Base-by-base conservation (phyloP, 2,888 invertebrate species). In the Caenorhabditis sp. region DNA sequence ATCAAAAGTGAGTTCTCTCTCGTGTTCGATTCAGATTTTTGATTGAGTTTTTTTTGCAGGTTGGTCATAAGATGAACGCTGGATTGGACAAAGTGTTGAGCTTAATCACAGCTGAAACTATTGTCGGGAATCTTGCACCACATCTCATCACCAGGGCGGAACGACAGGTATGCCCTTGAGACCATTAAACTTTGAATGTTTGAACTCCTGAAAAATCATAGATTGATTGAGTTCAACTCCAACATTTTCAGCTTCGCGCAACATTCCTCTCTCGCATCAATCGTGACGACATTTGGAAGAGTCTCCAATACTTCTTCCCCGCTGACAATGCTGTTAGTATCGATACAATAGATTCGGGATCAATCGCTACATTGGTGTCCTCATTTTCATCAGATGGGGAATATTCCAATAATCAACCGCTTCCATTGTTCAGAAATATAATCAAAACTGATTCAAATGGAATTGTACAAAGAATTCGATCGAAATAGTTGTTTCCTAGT, bases 31-130 rank as follows among this genome's bases (percentile, higher is more conserved):
- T n/a, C n/a, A n/a, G n/a, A n/a, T n/a, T n/a, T n/a, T n/a, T n/a
- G n/a, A n/a, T n/a, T n/a, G n/a, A n/a, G n/a, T n/a, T n/a, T n/a
- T n/a, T 31, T 31, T 31, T 31, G 5, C 31, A 21, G 27, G 17
- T 67, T 20, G 62, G 65, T 25, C 59, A 58, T 10, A 68, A 65
- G 26, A 31, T 65, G 12, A 79, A 83, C 43, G 50, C 65, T 8
- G 62, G 68, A 4, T 70, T 85, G 61, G 83, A 84, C 59, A 76
- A 79, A 38, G 70, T 86, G 49, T 76, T 81, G 20, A 71, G 69
- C 27, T 62, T 86, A 14, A 67, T 85, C 57, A 82, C 85, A 4
- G 85, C 84, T 1, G 86, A 86, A 62, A 86, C 86, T 5, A 83
- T 85, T n/a, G 56, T 78, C 26, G 72, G 77, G 12, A 75, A 77